Evolutionary conservation across 2,888 invertebrate genomes (phyloP), one percentile per base, ranked within the genome.

Genomic region (Cancer borealis): DNA sequence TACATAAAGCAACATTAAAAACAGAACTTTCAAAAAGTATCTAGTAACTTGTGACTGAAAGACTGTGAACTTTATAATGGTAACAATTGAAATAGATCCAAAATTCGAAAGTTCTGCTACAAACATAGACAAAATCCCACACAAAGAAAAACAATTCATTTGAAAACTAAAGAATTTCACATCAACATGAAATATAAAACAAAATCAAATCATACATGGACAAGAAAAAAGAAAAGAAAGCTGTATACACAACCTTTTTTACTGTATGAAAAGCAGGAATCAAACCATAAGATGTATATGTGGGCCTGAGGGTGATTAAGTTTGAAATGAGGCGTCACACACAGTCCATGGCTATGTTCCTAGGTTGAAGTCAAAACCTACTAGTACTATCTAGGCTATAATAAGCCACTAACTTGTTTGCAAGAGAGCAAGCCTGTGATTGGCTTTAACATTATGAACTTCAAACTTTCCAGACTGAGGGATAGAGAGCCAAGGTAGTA

Each of bases 21-120:
- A 26, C 89, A 49, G 89, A 49, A 89, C 17, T 47, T 89, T 89
- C 89, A 89, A 89, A 89, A 17, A 54, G 8, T 73, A 73, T 10
- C 73, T 73, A 73, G 26, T 26, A 73, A 73, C 1, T 10, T 73
- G 6, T 4, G 10, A 6, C 4, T 26, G 73, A 26, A 73, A 6
- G 8, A 8, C 26, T 73, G 8, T 73, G 30, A 88, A 26, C 73
- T 73, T 73, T 26, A 17, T 21, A 60, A 60, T 21, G 12, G 5
- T 21, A 21, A 21, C 3, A 60, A 17, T 21, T 21, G 21, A 60
- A 60, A 17, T 21, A 60, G 21, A 60, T 49, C 49, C 60, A 10
- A 60, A 60, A 60, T 60, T 60, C 21, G 60, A 60, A 60, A 60
- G 60, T 60, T 60, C 60, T 60, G 60, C 60, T 60, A 60, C 21